A percentile compares a stretch with the other conserved stretches of the same genome.
Evolutionary conservation across 2,888 invertebrate genomes (phyloP).

Genomic region (Ypsolopha scabrella): DNA sequence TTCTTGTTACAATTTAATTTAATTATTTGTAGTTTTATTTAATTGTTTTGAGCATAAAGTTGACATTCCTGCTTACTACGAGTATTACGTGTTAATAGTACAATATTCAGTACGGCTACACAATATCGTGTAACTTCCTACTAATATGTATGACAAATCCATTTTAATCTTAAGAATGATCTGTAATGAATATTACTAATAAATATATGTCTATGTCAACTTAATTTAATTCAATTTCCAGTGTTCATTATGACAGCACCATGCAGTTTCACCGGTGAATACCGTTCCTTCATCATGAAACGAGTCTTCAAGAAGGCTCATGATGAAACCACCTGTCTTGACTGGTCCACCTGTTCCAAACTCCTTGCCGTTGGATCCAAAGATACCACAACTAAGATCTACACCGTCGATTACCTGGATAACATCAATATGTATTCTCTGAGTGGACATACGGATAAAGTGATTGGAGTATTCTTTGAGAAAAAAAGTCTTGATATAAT

Average conservation of each 20-base stretch:
- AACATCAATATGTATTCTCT: conserved; percentile 84
- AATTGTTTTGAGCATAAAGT: too few species aligned
- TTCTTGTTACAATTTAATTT: too few species aligned
- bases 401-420: conserved; percentile 77
- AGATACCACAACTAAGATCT: conserved; percentile 89
- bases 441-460: conserved; percentile 86
- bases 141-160: too few species aligned
- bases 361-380: conserved; percentile 91
- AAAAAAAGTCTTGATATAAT: conserved; percentile 85
- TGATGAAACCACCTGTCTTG: conserved; percentile 87
- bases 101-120: too few species aligned
- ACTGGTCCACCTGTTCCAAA: conserved; percentile 94
- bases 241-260: conserved; percentile 91
- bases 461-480: conserved; percentile 92
- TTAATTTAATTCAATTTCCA: conserved; percentile 32
- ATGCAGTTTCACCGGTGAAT: conserved; percentile 82
- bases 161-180: too few species aligned
- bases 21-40: too few species aligned
- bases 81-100: too few species aligned
- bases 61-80: too few species aligned
- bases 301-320: conserved; percentile 84
- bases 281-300: conserved; percentile 89
- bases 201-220: too few species aligned
- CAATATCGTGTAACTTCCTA: too few species aligned
- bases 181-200: too few species aligned